Conservation (phyloP, 2,888 invertebrate species). For the Amphipyra tragopoginis region DNA sequence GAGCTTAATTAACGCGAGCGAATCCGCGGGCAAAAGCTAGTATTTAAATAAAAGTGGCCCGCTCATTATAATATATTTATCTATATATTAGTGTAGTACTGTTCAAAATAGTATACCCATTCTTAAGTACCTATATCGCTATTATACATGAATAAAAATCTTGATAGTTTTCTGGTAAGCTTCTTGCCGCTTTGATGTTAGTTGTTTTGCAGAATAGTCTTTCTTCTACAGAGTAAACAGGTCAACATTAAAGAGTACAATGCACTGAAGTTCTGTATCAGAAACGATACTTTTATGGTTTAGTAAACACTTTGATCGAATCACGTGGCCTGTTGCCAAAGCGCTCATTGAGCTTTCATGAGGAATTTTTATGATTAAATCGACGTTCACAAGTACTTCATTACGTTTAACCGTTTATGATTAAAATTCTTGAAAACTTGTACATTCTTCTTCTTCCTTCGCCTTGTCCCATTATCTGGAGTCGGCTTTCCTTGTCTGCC, state of each 20-base stretch:
- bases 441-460: not conserved
- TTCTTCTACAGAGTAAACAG: slow-evolving; percentile 3
- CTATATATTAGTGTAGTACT: too few relatives aligned
- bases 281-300: slow-evolving; percentile 27
- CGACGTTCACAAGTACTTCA: slow-evolving; percentile 29
- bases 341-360: slow-evolving; percentile 35
- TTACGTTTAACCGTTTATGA: slow-evolving; percentile 10
- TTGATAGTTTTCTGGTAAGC: too few relatives aligned
- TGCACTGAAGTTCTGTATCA: slow-evolving; percentile 31
- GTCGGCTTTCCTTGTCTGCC: too few relatives aligned
- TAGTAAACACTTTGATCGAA: slow-evolving; percentile 42
- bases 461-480: too few relatives aligned
- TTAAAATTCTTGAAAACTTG: not conserved
- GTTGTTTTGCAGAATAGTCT: not conserved
- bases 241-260: slow-evolving; percentile 32
- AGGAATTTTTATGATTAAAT: slow-evolving; percentile 45
- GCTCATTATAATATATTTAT: too few relatives aligned
- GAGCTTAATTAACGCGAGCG: too few relatives aligned
- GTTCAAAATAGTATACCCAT: too few relatives aligned
- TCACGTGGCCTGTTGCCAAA: slow-evolving; percentile 48
- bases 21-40: too few relatives aligned
- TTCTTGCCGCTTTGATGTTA: too few relatives aligned
- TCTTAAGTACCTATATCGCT: too few relatives aligned
- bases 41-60: not conserved
- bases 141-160: too few relatives aligned